phyloP scores from a whole-genome alignment of 2,113 vertebrate species.

The Trogon melanurus region DNA sequence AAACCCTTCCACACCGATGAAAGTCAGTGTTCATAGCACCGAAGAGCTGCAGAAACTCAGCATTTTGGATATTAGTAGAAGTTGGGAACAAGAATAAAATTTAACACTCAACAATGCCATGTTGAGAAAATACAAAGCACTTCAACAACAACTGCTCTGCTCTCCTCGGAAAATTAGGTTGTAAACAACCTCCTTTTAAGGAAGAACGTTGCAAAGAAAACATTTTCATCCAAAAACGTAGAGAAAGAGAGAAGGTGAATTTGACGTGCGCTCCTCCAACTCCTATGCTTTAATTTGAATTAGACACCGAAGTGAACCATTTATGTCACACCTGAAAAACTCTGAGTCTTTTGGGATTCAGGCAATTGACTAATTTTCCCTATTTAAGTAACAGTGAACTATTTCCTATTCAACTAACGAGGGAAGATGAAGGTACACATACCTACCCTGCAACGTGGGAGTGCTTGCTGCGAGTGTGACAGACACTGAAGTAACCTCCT shows the following conservation, averaged over 20 bases:
- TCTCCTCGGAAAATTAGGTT: neutral
- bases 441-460: neutral
- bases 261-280: neutral
- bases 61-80: neutral
- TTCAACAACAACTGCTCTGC: neutral
- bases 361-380: neutral
- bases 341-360: neutral
- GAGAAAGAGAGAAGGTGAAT: neutral
- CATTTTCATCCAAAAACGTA: accelerated
- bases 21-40: neutral
- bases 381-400: neutral
- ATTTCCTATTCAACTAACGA: neutral
- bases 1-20: neutral
- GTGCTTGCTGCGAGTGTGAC: accelerated
- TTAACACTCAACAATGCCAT: accelerated
- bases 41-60: neutral
- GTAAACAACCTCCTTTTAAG: neutral
- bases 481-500: neutral
- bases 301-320: neutral
- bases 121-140: neutral
- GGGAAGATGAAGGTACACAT: accelerated
- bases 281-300: neutral
- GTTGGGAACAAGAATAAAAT: neutral
- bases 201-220: neutral
- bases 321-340: neutral